Base-by-base conservation (phyloP, 2,888 invertebrate genomes). In the Furcula furcula region DNA sequence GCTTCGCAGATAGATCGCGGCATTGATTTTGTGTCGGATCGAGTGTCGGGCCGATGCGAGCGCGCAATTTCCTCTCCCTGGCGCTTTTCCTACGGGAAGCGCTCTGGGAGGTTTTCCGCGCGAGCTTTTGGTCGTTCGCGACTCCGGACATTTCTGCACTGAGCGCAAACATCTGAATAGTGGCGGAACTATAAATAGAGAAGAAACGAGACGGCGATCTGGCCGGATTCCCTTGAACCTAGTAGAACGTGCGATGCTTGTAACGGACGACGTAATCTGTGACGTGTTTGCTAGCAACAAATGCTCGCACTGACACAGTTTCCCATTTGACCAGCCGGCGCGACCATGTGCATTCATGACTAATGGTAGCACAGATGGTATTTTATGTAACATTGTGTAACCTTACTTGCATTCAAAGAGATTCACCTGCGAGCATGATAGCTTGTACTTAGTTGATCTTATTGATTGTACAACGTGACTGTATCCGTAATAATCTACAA, bases 161-260 rank as follows among this genome's bases (percentile, higher is more conserved):
- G 85, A 80, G 77, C 76, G 65, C 79, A 61, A 79, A 75, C 77
- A 73, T 76, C 77, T 77, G 77, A 86, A 85, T 85, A 85, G 82
- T 81, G 69, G 74, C 72, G 72, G 57, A 65, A 75, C 85, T 88
- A 88, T 85, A 79, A 88, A 87, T 88, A 88, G 87, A 78, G 78
- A 65, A 71, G 65, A 77, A 82, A 78, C 77, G 80, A 82, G 81
- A 77, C 78, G 75, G 77, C 78, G 73, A 76, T 79, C 69, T 72
- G 73, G 82, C 83, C 69, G 76, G 87, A 72, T 88, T 79, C 86
- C 88, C 88, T 88, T 88, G 88, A 88, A 88, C 88, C 87, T 84
- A 83, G 73, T 61, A 66, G 58, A 71, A 70, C 69, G 69, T 63
- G 66, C 51, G 50, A 56, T 65, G 69, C 69, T 71, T 70, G 65